Base-by-base conservation (phyloP, 2,888 invertebrate genomes). In the Cosmorhoe ocellata region DNA sequence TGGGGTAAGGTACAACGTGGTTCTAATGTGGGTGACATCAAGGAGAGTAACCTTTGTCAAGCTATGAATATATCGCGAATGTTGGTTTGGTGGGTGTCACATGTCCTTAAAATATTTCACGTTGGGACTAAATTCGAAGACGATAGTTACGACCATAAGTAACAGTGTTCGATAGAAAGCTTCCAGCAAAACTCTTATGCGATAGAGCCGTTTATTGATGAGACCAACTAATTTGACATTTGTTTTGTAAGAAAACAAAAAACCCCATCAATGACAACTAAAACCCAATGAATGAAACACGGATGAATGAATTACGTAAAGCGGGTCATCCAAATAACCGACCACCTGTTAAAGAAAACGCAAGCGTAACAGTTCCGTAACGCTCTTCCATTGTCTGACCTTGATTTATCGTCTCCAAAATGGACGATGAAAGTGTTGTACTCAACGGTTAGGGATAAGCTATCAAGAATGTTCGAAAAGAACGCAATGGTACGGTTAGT, bases 21-120 rank as follows among this genome's bases (percentile, higher is more conserved):
- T 62, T 63, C 60, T 58, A 57, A 74, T 71, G 86, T 85, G 83
- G 83, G 84, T 74, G 82, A 75, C 61, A 67, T 72, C 84, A 85
- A 84, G 86, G 86, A 79, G 79, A 76, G 66, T 43, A n/a, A 64
- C 82, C 78, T 69, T 80, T 48, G 36, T 39, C 59, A 49, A 45
- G 37, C 26, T 36, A 43, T 49, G 9, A 34, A 36, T 31, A 42
- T 11, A 13, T 43, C 38, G 51, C 41, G 11, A 41, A 42, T 42
- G 11, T 22, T 37, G 18, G 11, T 24, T 24, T 24, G 7, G 24
- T 1, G 24, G 7, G 30, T 24, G 10, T 24, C 18, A 26, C 37
- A 5, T 37, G 10, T 33, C 2, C 8, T 14, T 9, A 1, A 24
- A 36, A 24, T 36, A 10, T 36, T 36, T n/a, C n/a, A n/a, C n/a